phyloP scores from a whole-genome alignment of 1,140 invertebrate genomes.

The Hyles vespertilio region DNA sequence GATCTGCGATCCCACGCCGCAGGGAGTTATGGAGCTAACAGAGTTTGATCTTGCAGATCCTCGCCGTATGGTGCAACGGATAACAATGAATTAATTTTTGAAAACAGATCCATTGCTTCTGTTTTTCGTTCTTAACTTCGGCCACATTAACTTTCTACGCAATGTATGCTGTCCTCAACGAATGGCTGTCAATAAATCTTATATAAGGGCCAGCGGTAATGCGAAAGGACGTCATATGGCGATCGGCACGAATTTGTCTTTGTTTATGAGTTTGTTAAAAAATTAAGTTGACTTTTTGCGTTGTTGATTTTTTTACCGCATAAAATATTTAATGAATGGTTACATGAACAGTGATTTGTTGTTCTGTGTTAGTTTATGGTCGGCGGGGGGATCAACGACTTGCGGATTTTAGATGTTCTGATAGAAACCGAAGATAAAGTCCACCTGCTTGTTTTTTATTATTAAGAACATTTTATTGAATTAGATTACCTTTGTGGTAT shows the following conservation, averaged over 20 bases:
- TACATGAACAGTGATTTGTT: constrained; percentile 22
- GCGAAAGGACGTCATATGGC: constrained; percentile 59
- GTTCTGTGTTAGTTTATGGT: constrained; percentile 1
- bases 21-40: constrained; percentile 44
- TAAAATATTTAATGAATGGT: constrained; percentile 23
- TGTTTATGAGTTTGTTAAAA: constrained; percentile 56
- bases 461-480: too few relatives aligned
- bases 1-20: constrained; percentile 29
- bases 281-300: constrained; percentile 50
- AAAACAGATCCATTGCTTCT: constrained; percentile 32
- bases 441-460: too few relatives aligned
- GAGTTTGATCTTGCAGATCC: constrained; percentile 45
- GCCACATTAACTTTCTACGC: constrained; percentile 1
- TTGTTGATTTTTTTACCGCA: constrained; percentile 28
- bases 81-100: constrained; percentile 34
- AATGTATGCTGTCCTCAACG: constrained; percentile 19
- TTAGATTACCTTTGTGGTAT: too few relatives aligned
- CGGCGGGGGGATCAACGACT: too few relatives aligned
- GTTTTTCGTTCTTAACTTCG: not conserved
- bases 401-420: too few relatives aligned
- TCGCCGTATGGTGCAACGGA: constrained; percentile 40
- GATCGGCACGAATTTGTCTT: constrained; percentile 59
- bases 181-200: constrained; percentile 35
- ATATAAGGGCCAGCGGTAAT: constrained; percentile 36
- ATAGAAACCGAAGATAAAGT: too few relatives aligned